These are phyloP conservation scores for Erebia epiphron DNA, from an alignment of 2,888 invertebrate species.

Conservation along the genomic window DNA sequence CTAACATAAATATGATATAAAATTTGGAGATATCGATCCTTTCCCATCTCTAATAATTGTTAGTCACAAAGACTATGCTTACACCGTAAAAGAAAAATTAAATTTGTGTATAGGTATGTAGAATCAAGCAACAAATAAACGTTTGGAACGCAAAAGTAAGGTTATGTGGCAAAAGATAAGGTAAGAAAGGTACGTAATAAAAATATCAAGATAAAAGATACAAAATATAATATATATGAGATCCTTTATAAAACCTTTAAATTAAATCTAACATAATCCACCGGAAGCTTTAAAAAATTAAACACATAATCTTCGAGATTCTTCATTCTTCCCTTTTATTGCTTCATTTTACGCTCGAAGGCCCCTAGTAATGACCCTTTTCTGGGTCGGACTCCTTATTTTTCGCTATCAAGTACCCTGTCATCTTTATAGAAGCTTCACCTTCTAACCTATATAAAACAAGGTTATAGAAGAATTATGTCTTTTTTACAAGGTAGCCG, in stretches of 20 bases:
- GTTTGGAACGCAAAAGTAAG: too few relatives aligned
- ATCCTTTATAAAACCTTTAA: constrained; percentile 21
- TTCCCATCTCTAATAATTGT: too few relatives aligned
- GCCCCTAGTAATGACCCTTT: constrained; percentile 47
- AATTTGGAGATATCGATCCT: too few relatives aligned
- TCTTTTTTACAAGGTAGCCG: not conserved
- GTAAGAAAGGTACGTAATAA: too few relatives aligned
- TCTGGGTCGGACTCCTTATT: constrained; percentile 39
- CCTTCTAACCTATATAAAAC: constrained; percentile 15
- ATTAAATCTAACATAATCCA: constrained; percentile 17
- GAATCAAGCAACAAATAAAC: too few relatives aligned
- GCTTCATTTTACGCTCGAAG: constrained; percentile 53
- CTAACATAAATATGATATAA: too few relatives aligned
- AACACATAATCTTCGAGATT: constrained; percentile 48
- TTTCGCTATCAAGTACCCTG: constrained; percentile 37
- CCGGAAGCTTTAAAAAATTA: constrained; percentile 44
- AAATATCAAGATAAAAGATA: too few relatives aligned
- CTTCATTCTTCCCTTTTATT: constrained; percentile 48
- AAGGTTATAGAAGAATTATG: constrained; percentile 10
- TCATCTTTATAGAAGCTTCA: constrained; percentile 30
- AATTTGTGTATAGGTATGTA: too few relatives aligned
- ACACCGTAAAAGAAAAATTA: too few relatives aligned
- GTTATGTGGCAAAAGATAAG: too few relatives aligned
- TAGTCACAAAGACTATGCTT: too few relatives aligned
- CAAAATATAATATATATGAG: not conserved